These are phyloP conservation scores for Drymonia ruficornis DNA, from an alignment of 2,888 invertebrate species.

Conservation along the genomic window DNA sequence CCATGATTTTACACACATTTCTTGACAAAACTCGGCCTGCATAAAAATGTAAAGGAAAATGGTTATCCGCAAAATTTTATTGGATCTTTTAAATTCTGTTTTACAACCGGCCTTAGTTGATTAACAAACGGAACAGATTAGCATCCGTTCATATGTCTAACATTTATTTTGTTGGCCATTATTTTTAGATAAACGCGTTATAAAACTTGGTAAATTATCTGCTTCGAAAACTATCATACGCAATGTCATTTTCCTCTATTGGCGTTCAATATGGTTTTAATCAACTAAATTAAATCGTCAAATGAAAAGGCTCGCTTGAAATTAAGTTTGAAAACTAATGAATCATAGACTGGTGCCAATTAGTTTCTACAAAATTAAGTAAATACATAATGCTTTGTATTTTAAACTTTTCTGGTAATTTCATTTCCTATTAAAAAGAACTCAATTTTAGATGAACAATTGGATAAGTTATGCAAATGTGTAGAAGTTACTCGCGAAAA, in stretches of 20 bases:
- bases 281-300: constrained; percentile 19
- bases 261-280: constrained; percentile 21
- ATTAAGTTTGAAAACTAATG: too few species aligned
- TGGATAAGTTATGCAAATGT: too few species aligned
- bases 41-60: constrained; percentile 37
- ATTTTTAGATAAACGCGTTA: constrained; percentile 46
- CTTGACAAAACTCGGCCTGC: constrained; percentile 32
- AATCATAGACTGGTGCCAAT: too few species aligned
- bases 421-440: too few species aligned
- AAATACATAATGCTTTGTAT: too few species aligned
- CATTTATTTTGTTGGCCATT: constrained; percentile 55
- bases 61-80: constrained; percentile 36
- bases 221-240: constrained; percentile 16
- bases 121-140: constrained; percentile 61
- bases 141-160: constrained; percentile 49
- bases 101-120: constrained; percentile 57
- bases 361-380: too few species aligned
- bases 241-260: constrained; percentile 21
- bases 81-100: constrained; percentile 60
- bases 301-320: constrained; percentile 19
- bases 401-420: too few species aligned
- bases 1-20: constrained; percentile 63
- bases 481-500: too few species aligned
- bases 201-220: constrained; percentile 38
- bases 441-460: too few species aligned